Conservation (phyloP, 2,888 invertebrate species). For the Lutraria lutraria region DNA sequence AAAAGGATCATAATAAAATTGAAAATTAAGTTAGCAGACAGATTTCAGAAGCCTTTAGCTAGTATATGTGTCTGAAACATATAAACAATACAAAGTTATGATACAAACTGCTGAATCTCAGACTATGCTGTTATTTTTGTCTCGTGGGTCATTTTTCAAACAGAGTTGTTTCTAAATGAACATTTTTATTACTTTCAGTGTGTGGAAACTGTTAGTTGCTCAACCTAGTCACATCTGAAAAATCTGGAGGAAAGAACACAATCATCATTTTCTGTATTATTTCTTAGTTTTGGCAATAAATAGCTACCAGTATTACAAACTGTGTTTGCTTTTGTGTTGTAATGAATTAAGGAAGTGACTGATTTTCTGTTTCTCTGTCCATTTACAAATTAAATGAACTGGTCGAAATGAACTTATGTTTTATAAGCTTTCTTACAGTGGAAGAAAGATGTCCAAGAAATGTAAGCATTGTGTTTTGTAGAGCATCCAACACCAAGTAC, state of each 20-base stretch:
- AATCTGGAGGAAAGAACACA: neutral
- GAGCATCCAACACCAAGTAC: too few species aligned
- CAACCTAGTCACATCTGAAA: neutral
- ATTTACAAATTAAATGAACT: too few species aligned
- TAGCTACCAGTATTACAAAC: too few species aligned
- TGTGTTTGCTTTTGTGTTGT: too few species aligned
- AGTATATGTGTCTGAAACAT: conserved; percentile 9
- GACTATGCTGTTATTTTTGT: conserved; percentile 2
- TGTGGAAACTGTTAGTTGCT: neutral
- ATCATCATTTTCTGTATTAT: neutral
- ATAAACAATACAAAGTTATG: conserved; percentile 10
- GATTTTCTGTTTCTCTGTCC: too few species aligned
- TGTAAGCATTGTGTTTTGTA: too few species aligned
- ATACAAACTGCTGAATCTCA: neutral
- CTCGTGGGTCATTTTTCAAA: neutral
- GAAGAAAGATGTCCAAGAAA: too few species aligned
- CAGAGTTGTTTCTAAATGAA: neutral
- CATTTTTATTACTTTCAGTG: neutral
- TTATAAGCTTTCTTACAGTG: too few species aligned
- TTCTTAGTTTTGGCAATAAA: neutral
- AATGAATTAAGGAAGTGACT: too few species aligned
- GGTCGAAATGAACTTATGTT: too few species aligned
- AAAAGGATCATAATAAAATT: conserved; percentile 7
- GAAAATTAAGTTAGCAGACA: conserved; percentile 26
- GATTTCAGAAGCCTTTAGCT: conserved; percentile 2